Percentiles rank a stretch among this genome's conserved stretches.
These are phyloP conservation scores for Resseliella maxima DNA, from an alignment of 2,888 invertebrate species.

Conservation along the genomic window DNA sequence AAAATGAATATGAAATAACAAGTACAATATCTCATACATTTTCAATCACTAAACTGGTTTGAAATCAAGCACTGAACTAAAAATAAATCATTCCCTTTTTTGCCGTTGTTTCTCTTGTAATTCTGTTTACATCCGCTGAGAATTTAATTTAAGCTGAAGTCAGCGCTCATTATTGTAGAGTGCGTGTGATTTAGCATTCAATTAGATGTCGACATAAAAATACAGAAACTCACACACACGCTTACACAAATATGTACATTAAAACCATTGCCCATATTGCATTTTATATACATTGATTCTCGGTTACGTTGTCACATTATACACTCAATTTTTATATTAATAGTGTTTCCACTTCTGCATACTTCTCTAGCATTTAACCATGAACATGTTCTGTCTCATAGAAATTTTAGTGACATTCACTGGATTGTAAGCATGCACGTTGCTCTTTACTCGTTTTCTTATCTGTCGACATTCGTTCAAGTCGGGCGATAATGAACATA, in stretches of 20 bases:
- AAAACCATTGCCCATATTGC: too few species aligned
- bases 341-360: neutral
- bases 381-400: neutral
- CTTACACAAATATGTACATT: too few species aligned
- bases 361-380: too few species aligned
- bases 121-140: constrained; percentile 48
- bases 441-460: neutral
- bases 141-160: constrained; percentile 44
- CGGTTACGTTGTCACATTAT: constrained; percentile 6
- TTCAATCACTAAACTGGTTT: constrained; percentile 25
- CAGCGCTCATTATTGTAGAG: constrained; percentile 31
- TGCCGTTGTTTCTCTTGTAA: neutral
- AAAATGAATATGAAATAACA: neutral
- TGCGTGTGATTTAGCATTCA: constrained; percentile 44
- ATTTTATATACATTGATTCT: constrained; percentile 19
- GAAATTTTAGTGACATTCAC: constrained; percentile 2
- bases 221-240: neutral
- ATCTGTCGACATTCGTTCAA: neutral
- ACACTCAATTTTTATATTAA: neutral
- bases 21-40: neutral
- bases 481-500: neutral
- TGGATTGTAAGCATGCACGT: neutral
- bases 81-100: constrained; percentile 47
- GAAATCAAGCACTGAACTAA: constrained; percentile 38
- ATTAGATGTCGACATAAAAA: constrained; percentile 8